Evolutionary conservation across 2,113 vertebrate species (phyloP).

Genomic region (Malurus elegans): DNA sequence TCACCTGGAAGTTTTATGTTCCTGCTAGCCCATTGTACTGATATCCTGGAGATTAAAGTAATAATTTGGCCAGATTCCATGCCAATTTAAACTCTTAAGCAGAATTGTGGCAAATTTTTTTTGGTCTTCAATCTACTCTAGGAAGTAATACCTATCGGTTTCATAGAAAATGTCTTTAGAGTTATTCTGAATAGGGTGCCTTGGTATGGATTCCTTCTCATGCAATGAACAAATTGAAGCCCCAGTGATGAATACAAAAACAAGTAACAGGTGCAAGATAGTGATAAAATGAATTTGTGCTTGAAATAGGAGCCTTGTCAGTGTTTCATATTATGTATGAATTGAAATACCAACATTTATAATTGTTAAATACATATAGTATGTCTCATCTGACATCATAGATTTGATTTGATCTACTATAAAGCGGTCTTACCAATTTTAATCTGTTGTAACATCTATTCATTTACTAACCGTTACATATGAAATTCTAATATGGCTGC

Average conservation of each 20-base stretch:
- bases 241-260: background rate
- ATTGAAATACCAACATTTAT: background rate
- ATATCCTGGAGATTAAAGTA: background rate
- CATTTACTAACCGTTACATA: constrained; percentile 19
- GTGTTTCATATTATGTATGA: background rate
- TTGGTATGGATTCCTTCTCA: background rate
- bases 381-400: background rate
- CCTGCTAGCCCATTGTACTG: background rate
- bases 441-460: background rate
- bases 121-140: background rate
- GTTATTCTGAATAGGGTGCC: background rate
- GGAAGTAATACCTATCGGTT: background rate
- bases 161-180: background rate
- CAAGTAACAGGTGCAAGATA: background rate
- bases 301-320: background rate
- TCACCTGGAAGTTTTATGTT: background rate
- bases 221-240: background rate
- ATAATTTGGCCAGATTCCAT: background rate
- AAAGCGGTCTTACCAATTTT: background rate
- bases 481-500: background rate
- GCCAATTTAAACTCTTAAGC: background rate
- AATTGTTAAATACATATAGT: background rate
- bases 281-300: constrained; percentile 43
- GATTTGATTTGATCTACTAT: background rate
- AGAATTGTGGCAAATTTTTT: background rate